phyloP scores from a whole-genome alignment of 2,113 vertebrate genomes.

The Pelvicachromis taeniatus region DNA sequence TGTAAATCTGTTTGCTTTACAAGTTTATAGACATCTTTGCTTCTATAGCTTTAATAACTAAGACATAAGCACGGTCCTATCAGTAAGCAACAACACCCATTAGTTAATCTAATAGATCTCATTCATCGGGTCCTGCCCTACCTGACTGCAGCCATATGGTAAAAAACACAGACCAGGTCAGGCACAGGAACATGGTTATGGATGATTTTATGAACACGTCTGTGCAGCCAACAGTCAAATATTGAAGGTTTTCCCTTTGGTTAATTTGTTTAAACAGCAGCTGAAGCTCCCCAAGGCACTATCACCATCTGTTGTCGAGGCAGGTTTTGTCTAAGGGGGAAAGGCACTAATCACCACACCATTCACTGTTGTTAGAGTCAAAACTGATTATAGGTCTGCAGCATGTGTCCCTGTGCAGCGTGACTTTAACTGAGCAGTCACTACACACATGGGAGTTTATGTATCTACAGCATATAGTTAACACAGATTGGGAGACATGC shows the following conservation, averaged over 20 bases:
- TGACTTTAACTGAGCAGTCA: background rate
- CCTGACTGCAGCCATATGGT: slow-evolving; percentile 58
- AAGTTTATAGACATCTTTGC: background rate
- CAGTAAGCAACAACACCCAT: background rate
- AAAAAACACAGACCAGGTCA: background rate
- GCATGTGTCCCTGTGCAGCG: background rate
- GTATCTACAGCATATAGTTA: background rate
- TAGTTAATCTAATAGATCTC: slow-evolving; percentile 24
- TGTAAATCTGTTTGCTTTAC: background rate
- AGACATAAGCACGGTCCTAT: background rate
- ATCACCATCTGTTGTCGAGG: slow-evolving; percentile 44
- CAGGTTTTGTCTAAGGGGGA: background rate
- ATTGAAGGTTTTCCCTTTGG: slow-evolving; percentile 28
- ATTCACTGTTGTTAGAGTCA: slow-evolving; percentile 34
- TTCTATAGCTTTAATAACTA: background rate
- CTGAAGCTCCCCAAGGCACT: background rate
- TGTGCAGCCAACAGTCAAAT: slow-evolving; percentile 45
- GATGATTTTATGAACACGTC: slow-evolving; percentile 51
- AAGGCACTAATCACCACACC: slow-evolving; percentile 35
- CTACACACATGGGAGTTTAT: background rate
- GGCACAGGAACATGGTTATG: slow-evolving; percentile 51
- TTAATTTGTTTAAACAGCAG: slow-evolving; percentile 70
- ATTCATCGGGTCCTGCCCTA: background rate
- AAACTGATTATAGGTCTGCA: slow-evolving; percentile 24
- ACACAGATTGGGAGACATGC: background rate